These are phyloP conservation scores for Pharmacophagus antenor DNA, from an alignment of 2,888 invertebrate species.

Conservation along the genomic window DNA sequence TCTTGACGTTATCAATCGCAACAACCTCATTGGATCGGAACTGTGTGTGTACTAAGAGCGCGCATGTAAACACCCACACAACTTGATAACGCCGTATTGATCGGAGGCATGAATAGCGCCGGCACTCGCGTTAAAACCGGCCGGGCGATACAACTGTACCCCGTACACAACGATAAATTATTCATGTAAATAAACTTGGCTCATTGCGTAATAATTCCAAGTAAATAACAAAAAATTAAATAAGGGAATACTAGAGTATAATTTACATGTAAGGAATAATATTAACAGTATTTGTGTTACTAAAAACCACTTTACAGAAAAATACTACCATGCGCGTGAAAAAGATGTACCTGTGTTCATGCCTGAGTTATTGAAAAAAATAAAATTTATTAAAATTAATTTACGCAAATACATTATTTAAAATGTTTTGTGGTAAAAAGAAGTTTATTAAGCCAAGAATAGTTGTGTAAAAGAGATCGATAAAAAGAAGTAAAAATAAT, in stretches of 20 bases:
- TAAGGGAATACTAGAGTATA: background rate
- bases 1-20: conserved; percentile 53
- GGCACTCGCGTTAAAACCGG: conserved; percentile 39
- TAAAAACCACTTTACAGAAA: background rate
- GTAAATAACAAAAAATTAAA: background rate
- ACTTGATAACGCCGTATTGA: conserved; percentile 77
- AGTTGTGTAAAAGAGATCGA: background rate
- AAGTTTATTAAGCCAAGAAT: background rate
- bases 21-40: conserved; percentile 60
- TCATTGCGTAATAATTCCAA: background rate
- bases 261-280: background rate
- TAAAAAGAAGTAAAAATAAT: background rate
- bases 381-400: background rate
- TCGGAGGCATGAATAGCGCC: conserved; percentile 56
- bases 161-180: conserved; percentile 7
- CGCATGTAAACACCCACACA: conserved; percentile 75
- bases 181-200: background rate
- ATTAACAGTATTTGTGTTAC: background rate
- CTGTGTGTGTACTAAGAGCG: conserved; percentile 61
- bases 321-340: background rate
- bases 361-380: background rate
- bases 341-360: background rate
- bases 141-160: conserved; percentile 21
- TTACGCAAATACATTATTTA: background rate
- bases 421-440: background rate